phyloP scores from a whole-genome alignment of 2,113 vertebrate species.

The Craseonycteris thonglongyai region DNA sequence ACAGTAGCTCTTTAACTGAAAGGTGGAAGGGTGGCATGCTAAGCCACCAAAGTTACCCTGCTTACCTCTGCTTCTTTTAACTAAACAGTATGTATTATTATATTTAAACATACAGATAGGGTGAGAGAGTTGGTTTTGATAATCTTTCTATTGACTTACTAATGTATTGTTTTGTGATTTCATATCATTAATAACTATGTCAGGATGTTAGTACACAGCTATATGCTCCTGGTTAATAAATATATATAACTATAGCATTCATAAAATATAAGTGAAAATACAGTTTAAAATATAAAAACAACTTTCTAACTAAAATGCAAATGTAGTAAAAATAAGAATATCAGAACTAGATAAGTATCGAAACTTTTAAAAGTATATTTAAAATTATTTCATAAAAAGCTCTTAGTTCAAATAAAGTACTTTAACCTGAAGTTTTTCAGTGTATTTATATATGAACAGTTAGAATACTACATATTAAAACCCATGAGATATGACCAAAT shows the following conservation, averaged over 20 bases:
- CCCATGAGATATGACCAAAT: not conserved
- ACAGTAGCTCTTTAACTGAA: not conserved
- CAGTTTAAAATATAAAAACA: not conserved
- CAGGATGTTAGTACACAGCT: not conserved
- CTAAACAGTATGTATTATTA: not conserved
- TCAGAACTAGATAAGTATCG: not conserved
- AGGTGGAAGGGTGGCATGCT: not conserved
- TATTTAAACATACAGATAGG: not conserved
- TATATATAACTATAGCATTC: not conserved
- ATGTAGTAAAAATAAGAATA: not conserved
- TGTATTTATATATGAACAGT: not conserved
- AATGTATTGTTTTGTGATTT: not conserved
- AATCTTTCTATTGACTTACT: not conserved
- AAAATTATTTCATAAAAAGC: not conserved
- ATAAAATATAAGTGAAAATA: not conserved
- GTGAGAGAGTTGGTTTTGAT: not conserved
- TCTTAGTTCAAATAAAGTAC: not conserved
- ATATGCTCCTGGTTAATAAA: not conserved
- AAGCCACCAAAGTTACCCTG: not conserved
- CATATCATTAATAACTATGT: not conserved
- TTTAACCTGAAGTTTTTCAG: not conserved
- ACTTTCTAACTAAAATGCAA: not conserved
- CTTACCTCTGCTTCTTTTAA: not conserved
- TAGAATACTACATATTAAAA: not conserved
- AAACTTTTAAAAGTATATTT: not conserved